Conservation (phyloP, 2,888 invertebrate genomes). For the Agelastica alni region DNA sequence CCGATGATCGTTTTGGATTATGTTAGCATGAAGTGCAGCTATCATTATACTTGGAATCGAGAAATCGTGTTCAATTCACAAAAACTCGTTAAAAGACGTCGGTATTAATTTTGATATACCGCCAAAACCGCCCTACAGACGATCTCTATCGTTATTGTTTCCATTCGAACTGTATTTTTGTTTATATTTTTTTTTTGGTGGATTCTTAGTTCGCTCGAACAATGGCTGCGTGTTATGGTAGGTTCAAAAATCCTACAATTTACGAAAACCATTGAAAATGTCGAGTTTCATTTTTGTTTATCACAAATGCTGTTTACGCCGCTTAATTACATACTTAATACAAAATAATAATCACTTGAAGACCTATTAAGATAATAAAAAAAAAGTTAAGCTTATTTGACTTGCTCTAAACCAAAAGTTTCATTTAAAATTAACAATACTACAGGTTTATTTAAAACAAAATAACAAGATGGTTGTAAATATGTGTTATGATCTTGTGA, state of each 20-base stretch:
- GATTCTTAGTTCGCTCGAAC: conserved; percentile 37
- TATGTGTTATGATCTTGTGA: no score
- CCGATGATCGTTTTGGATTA: conserved; percentile 51
- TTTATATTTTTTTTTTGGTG: conserved; percentile 41
- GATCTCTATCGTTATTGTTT: conserved; percentile 32
- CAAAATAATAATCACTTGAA: no score
- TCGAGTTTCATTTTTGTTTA: no score
- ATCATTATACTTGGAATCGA: conserved; percentile 90
- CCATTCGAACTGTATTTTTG: conserved; percentile 26
- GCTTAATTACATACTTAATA: no score
- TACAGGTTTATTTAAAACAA: no score
- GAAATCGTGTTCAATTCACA: conserved; percentile 92
- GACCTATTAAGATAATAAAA: no score
- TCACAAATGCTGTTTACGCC: no score
- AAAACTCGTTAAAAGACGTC: conserved; percentile 91
- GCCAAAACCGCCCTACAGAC: conserved; percentile 39
- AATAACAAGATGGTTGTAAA: no score
- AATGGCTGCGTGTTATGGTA: conserved; percentile 55
- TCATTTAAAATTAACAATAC: no score
- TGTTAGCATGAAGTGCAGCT: conserved; percentile 72
- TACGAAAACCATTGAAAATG: no score
- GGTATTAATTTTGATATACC: conserved; percentile 52
- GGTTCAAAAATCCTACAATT: conserved; percentile 41
- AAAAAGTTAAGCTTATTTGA: no score
- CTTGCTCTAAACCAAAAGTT: no score